phyloP scores from a whole-genome alignment of 2,797 vertebrate species.

The Babyrousa celebensis region DNA sequence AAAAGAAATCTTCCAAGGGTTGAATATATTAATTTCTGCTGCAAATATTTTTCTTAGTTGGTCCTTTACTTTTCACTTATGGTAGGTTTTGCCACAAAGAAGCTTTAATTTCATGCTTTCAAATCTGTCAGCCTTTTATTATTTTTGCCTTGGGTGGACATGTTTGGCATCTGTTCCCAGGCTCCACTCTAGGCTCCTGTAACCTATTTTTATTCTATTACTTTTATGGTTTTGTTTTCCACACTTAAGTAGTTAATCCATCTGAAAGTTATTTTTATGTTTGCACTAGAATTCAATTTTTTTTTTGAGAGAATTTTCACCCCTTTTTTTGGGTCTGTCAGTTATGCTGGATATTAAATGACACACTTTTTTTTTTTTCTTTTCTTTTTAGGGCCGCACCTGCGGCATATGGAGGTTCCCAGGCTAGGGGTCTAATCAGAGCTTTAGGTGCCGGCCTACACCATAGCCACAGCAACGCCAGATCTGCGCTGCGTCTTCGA shows the following conservation, averaged over 20 bases:
- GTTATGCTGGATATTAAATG: no score
- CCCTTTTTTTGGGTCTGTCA: no score
- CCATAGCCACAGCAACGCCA: no score
- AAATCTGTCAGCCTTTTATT: neutral
- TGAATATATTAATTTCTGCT: neutral
- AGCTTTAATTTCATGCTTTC: neutral
- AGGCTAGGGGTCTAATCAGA: no score
- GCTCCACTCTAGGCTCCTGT: neutral
- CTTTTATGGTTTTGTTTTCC: constrained; percentile 30
- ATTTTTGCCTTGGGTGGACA: neutral
- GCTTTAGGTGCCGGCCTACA: no score
- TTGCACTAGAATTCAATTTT: neutral
- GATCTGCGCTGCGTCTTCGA: no score
- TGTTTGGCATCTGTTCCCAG: neutral
- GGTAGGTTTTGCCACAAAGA: neutral
- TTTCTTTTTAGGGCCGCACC: no score
- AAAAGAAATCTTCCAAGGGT: neutral
- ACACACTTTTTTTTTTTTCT: no score
- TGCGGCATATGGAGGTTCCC: no score
- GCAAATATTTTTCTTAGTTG: constrained; percentile 41
- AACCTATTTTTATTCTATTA: constrained; percentile 10
- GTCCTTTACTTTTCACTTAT: neutral
- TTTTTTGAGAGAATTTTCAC: no score
- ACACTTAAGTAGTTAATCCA: neutral
- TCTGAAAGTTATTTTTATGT: constrained; percentile 34